Conservation (phyloP, 2,888 invertebrate genomes). For the Fissipunctia ypsillon region DNA sequence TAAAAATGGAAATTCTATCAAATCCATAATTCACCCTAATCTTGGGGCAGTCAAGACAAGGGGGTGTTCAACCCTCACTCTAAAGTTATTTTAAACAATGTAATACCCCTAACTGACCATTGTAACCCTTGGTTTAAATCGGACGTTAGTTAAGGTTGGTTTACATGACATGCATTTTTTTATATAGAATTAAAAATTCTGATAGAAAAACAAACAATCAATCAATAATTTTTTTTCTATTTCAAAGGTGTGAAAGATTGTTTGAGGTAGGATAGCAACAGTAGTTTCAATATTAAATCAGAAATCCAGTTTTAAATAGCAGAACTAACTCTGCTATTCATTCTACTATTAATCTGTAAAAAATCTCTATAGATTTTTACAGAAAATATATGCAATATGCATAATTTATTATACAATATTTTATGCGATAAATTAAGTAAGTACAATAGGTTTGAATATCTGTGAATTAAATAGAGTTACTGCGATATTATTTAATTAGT, state of each 20-base stretch:
- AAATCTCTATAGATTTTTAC: too few relatives aligned
- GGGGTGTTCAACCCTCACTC: constrained; percentile 79
- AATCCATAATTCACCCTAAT: constrained; percentile 64
- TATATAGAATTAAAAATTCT: too few relatives aligned
- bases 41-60: constrained; percentile 70
- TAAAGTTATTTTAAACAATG: constrained; percentile 87
- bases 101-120: constrained; percentile 80
- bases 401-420: neutral
- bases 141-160: constrained; percentile 74
- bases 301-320: neutral
- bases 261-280: neutral
- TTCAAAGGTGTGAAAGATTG: neutral
- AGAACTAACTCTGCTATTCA: too few relatives aligned
- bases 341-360: too few relatives aligned
- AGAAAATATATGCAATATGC: neutral
- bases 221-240: neutral
- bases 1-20: constrained; percentile 41
- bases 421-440: neutral
- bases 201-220: too few relatives aligned
- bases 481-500: neutral
- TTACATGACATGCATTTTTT: constrained; percentile 49
- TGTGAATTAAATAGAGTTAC: neutral
- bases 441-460: neutral
- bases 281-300: neutral
- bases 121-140: constrained; percentile 83